These are phyloP conservation scores for Drosophila sucinea DNA, from an alignment of 1,140 invertebrate genomes.

Conservation along the genomic window DNA sequence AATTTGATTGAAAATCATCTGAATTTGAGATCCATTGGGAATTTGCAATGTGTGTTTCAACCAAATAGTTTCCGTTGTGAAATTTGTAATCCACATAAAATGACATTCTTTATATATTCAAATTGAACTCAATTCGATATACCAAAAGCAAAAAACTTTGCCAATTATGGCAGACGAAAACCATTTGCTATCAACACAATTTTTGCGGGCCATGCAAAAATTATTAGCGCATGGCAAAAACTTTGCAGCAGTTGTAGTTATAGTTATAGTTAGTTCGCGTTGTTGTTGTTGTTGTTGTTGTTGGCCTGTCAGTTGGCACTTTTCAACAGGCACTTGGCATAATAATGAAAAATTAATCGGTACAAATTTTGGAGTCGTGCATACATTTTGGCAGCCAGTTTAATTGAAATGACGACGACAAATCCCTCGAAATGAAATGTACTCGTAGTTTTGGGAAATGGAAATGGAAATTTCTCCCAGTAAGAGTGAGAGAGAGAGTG, in stretches of 20 bases:
- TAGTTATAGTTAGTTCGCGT: no score
- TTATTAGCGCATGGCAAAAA: constrained; percentile 40
- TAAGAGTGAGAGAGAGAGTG: no score
- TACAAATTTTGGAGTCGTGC: constrained; percentile 49
- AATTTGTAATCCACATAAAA: background rate
- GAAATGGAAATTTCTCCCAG: background rate
- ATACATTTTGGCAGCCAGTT: constrained; percentile 65
- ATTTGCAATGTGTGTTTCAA: background rate
- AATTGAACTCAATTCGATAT: background rate
- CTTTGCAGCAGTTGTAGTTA: constrained; percentile 14
- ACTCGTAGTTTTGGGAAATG: constrained; percentile 14
- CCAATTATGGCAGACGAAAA: constrained; percentile 13
- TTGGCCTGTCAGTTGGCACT: constrained; percentile 45
- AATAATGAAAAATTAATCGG: constrained; percentile 72
- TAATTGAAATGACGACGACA: constrained; percentile 63
- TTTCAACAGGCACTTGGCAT: constrained; percentile 56
- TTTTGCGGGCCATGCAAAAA: constrained; percentile 41
- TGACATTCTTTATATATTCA: background rate
- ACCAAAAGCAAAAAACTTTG: background rate
- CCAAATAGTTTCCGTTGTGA: background rate
- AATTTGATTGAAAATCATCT: background rate
- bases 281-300: background rate
- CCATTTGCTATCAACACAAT: constrained; percentile 27
- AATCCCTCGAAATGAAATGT: constrained; percentile 33
- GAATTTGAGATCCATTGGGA: background rate